Conservation (phyloP, 2,888 invertebrate species). For the Clitarchus hookeri region DNA sequence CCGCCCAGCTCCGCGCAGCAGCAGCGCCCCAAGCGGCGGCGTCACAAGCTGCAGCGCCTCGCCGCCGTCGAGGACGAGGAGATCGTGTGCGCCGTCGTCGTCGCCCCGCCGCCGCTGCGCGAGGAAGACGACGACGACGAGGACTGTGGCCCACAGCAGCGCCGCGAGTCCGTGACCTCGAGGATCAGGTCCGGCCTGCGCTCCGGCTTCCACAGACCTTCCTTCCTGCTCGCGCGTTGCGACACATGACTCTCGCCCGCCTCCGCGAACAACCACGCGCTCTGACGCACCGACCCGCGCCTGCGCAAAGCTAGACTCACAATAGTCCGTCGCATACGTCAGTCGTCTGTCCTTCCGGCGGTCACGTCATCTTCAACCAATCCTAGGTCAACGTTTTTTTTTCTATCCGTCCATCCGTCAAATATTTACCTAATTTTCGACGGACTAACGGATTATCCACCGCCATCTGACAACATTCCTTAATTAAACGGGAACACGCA, state of each 20-base stretch:
- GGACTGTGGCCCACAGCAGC: background rate
- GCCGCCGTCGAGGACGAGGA: constrained; percentile 47
- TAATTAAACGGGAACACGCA: too few relatives aligned
- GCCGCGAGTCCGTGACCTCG: constrained; percentile 29
- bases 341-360: too few relatives aligned
- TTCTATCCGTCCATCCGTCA: too few relatives aligned
- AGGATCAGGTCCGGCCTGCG: constrained; percentile 33
- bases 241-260: constrained; percentile 28
- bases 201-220: constrained; percentile 38
- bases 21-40: constrained; percentile 36
- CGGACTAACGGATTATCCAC: too few relatives aligned
- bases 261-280: background rate
- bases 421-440: too few relatives aligned
- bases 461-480: too few relatives aligned
- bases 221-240: constrained; percentile 40
- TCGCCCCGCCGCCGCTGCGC: constrained; percentile 20
- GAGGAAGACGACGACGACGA: constrained; percentile 15
- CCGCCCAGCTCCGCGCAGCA: constrained; percentile 23
- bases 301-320: too few relatives aligned
- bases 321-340: too few relatives aligned
- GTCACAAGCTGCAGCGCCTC: constrained; percentile 46
- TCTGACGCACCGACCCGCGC: too few relatives aligned
- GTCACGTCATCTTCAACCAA: too few relatives aligned
- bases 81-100: constrained; percentile 24
- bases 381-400: too few relatives aligned